Base-by-base conservation (phyloP, 1,140 invertebrate genomes). In the Condylostylus longicornis region DNA sequence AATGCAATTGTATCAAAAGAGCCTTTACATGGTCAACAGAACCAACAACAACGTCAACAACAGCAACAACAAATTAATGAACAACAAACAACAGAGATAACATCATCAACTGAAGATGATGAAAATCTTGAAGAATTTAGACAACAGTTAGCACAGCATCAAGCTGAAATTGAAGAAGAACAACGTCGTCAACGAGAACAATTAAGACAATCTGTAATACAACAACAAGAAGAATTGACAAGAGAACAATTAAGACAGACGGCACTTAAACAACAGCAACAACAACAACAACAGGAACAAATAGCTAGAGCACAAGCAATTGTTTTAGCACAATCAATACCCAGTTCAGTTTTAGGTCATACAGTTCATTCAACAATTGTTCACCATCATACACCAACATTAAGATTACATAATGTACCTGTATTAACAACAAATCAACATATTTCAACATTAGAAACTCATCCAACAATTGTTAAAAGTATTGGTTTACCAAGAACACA, bases 1-100 rank as follows among this genome's bases (percentile, higher is more conserved):
- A 70, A 71, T 56, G 68, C 68, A 21, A 60, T 70, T 4, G 69
- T 71, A 0, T 68, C 67, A 38, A 68, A 69, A 40, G 65, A 69
- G 42, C 56, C 62, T n/a, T 48, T 64, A 9, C 47, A 56, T 25
- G 47, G 53, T 19, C 19, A 29, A 5, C 40, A 33, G 6, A 41
- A 48, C 2, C 40, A 45, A 23, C 50, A 49, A 30, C 47, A 45
- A 37, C 42, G 41, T 2, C 49, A 54, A 23, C 50, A 54, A 40
- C 54, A 51, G 8, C 45, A 46, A 21, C 50, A 53, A 33, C 47
- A 35, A 28, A 17, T n/a, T 18, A 23, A 15, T 30, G 28, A 35
- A 28, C n/a, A 23, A 27, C 36, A 38, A 28, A 28, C 46, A 47
- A 29, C 42, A 44, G 22, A 42, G 44, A 34, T 41, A 42, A 21